Evolutionary conservation across 2,797 vertebrate species (phyloP).

Genomic region (Mormyrops boulengeri): DNA sequence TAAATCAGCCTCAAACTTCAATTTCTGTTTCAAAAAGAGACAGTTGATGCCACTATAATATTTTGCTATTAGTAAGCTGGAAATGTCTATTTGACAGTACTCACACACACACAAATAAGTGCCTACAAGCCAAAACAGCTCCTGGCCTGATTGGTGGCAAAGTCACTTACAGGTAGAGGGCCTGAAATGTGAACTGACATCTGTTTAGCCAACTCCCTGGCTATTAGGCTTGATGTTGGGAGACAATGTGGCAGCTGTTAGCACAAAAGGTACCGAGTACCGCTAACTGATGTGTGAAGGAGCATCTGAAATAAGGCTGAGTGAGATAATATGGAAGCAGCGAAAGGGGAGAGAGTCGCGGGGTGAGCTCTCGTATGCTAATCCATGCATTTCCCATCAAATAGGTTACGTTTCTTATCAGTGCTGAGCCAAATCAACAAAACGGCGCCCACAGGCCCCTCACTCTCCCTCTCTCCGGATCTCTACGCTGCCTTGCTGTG

Average conservation of each 20-base stretch:
- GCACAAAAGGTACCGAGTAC: conserved; percentile 48
- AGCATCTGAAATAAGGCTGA: conserved; percentile 41
- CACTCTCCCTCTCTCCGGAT: background rate
- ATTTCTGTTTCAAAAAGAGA: background rate
- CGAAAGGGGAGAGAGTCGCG: conserved; percentile 19
- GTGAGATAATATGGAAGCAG: conserved; percentile 45
- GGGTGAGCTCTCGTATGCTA: background rate
- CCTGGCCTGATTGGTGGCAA: background rate
- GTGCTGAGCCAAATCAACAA: no score
- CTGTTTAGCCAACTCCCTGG: conserved; percentile 65
- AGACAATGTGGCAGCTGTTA: conserved; percentile 60
- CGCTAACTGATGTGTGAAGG: conserved; percentile 63
- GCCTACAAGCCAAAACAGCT: background rate
- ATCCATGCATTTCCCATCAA: background rate
- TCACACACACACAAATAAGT: background rate
- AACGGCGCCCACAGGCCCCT: background rate
- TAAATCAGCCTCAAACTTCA: background rate
- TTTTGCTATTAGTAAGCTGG: background rate
- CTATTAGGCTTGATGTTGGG: conserved; percentile 41
- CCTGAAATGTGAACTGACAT: conserved; percentile 61
- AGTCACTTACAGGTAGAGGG: conserved; percentile 36
- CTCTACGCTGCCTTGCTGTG: background rate
- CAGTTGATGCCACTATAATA: background rate
- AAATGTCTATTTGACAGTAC: background rate
- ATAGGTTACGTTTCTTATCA: background rate